These are phyloP conservation scores for Psittacara wagleri DNA, from an alignment of 2,113 vertebrate genomes.

Conservation along the genomic window DNA sequence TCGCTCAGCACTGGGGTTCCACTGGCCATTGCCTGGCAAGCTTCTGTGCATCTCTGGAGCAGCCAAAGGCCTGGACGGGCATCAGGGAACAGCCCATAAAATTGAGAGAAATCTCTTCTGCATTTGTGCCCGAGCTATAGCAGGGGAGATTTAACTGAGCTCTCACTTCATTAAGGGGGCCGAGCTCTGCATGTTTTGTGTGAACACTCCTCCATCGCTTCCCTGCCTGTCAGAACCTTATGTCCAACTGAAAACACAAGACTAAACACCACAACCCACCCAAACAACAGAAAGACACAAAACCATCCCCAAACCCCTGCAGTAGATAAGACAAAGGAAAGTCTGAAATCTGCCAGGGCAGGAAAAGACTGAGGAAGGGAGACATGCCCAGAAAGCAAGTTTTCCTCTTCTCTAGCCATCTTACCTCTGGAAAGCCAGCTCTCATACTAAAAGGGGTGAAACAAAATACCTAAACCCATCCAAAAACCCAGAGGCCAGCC, in stretches of 20 bases:
- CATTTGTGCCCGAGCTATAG: not conserved
- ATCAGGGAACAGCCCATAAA: not conserved
- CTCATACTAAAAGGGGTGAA: not conserved
- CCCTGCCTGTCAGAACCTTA: not conserved
- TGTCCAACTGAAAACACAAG: not conserved
- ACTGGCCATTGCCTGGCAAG: not conserved
- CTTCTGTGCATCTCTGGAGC: not conserved
- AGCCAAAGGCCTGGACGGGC: not conserved
- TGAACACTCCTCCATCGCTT: not conserved
- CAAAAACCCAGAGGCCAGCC: not conserved
- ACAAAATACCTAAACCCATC: not conserved
- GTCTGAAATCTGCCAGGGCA: not conserved
- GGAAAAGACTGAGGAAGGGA: not conserved
- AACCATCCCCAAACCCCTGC: not conserved
- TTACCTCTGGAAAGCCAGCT: not conserved
- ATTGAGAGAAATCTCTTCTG: not conserved
- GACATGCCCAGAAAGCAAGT: not conserved
- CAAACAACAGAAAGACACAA: not conserved
- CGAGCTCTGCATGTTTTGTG: not conserved
- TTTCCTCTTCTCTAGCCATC: not conserved
- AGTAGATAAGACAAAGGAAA: not conserved
- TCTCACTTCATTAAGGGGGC: not conserved
- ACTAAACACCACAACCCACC: not conserved
- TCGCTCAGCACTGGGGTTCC: not conserved
- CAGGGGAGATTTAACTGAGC: not conserved